Evolutionary conservation across 1,140 invertebrate genomes (phyloP).

Genomic region (Lethrus apterus): DNA sequence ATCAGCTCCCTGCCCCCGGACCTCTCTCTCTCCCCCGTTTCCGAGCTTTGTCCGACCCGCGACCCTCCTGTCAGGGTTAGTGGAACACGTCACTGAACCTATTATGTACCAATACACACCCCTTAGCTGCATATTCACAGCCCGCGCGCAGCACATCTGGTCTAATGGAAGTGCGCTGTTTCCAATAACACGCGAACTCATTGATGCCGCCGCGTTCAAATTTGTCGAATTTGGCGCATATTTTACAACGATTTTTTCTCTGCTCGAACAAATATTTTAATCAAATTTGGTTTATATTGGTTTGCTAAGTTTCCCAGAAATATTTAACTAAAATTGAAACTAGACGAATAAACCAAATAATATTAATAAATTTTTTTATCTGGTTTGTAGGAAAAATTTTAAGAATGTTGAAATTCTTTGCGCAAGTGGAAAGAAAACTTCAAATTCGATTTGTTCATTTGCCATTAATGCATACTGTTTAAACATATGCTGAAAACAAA

Average conservation of each 20-base stretch:
- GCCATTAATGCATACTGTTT: neutral
- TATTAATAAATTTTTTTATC: too few species aligned
- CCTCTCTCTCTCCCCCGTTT: constrained; percentile 7
- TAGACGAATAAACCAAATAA: too few species aligned
- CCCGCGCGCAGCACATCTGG: constrained; percentile 29
- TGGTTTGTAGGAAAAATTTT: neutral
- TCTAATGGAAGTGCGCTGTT: constrained; percentile 37
- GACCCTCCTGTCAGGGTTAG: constrained; percentile 40
- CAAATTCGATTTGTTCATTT: neutral
- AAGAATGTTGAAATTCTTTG: neutral
- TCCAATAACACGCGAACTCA: constrained; percentile 27
- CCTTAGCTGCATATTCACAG: constrained; percentile 29
- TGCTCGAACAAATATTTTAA: too few species aligned
- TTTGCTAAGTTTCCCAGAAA: too few species aligned
- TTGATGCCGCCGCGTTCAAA: constrained; percentile 8
- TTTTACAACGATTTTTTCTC: too few species aligned
- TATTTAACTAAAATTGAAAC: too few species aligned
- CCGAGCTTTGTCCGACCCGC: constrained; percentile 34
- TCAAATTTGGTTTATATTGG: too few species aligned
- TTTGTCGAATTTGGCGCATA: constrained; percentile 11
- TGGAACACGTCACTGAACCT: constrained; percentile 43
- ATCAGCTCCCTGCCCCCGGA: constrained; percentile 30
- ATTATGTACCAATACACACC: constrained; percentile 42
- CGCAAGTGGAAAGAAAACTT: neutral
- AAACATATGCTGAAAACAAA: neutral